Conservation (phyloP, 1,140 invertebrate species). For the Drosophila pectinifera region DNA sequence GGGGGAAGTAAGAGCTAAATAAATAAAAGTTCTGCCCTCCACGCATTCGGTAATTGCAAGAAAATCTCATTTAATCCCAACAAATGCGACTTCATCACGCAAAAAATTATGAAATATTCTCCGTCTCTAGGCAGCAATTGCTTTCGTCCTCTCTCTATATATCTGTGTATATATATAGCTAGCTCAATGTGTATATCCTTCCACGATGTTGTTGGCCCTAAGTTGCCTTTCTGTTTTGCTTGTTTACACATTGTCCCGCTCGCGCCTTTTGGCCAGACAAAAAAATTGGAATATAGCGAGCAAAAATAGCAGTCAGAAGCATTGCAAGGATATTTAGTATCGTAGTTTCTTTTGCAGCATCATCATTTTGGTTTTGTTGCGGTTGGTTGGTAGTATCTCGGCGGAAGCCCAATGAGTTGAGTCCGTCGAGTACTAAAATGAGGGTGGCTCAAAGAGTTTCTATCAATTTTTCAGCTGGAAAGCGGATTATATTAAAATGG, state of each 20-base stretch:
- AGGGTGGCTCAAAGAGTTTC: constrained; percentile 19
- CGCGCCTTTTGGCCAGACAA: constrained; percentile 63
- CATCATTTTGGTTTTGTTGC: constrained; percentile 67
- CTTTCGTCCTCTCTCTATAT: constrained; percentile 33
- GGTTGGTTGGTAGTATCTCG: constrained; percentile 22
- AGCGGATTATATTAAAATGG: neutral
- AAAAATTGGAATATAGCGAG: constrained; percentile 48
- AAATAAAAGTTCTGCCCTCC: constrained; percentile 49
- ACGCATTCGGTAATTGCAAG: constrained; percentile 74
- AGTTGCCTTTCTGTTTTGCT: constrained; percentile 58
- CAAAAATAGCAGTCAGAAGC: constrained; percentile 68
- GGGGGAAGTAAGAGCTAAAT: constrained; percentile 21
- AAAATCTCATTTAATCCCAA: constrained; percentile 82
- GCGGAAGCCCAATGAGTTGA: constrained; percentile 45
- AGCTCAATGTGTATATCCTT: constrained; percentile 28
- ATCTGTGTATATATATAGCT: constrained; percentile 1
- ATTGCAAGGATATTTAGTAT: constrained; percentile 74
- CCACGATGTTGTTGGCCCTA: constrained; percentile 22
- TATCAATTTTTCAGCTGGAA: neutral
- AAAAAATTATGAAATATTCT: constrained; percentile 82
- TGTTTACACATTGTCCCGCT: constrained; percentile 75
- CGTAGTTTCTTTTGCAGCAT: constrained; percentile 78
- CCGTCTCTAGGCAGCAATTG: constrained; percentile 66
- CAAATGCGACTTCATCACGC: constrained; percentile 82
- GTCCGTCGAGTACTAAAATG: constrained; percentile 15